Percentiles rank a stretch among this genome's conserved stretches.
Conservation (phyloP, 2,113 vertebrate species). For the Prunella himalayana region DNA sequence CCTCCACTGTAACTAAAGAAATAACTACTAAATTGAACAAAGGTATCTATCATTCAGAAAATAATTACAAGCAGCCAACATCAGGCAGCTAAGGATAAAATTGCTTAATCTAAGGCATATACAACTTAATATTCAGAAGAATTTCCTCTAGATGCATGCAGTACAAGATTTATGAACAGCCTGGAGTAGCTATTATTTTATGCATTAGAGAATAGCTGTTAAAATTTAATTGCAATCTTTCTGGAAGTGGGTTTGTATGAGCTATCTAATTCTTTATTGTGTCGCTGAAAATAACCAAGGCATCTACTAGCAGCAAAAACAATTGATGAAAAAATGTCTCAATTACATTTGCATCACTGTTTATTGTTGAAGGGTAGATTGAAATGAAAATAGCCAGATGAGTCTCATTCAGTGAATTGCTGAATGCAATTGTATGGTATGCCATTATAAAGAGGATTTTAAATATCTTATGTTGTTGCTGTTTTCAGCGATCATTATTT, state of each 20-base stretch:
- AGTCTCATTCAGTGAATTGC: background rate
- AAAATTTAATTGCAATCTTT: slow-evolving; percentile 14
- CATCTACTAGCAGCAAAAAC: background rate
- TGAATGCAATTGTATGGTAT: background rate
- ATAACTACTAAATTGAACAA: background rate
- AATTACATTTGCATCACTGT: background rate
- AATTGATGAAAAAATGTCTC: background rate
- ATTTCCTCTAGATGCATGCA: background rate
- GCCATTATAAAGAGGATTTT: background rate
- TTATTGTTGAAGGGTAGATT: slow-evolving; percentile 8
- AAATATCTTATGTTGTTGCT: background rate
- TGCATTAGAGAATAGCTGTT: background rate
- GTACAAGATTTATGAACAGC: background rate
- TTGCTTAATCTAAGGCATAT: background rate
- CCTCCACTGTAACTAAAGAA: background rate
- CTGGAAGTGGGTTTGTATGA: background rate
- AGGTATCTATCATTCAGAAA: background rate
- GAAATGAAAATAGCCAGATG: slow-evolving; percentile 8
- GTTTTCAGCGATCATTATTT: slow-evolving; percentile 77
- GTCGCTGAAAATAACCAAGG: background rate
- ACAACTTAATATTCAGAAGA: background rate
- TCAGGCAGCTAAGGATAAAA: background rate
- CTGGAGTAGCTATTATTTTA: background rate
- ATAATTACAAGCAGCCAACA: background rate
- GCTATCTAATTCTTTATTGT: background rate